These are phyloP conservation scores for Limonius californicus DNA, from an alignment of 1,140 invertebrate species.

Conservation along the genomic window DNA sequence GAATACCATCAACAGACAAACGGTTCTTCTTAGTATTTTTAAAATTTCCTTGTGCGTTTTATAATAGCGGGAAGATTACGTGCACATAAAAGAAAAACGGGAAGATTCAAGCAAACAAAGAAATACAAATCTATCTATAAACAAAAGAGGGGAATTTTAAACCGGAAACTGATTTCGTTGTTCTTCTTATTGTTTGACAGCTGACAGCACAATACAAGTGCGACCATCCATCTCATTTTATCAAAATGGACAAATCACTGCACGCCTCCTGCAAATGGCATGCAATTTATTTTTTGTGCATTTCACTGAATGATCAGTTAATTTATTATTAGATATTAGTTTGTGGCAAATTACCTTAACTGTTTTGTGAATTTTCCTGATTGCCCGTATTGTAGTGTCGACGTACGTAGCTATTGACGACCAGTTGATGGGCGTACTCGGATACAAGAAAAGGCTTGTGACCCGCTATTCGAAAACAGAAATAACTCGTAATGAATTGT, in stretches of 20 bases:
- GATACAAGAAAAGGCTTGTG: not conserved
- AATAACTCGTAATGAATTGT: slow-evolving; percentile 8
- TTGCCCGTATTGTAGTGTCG: not conserved
- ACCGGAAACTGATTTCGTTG: slow-evolving; percentile 2
- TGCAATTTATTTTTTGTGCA: not conserved
- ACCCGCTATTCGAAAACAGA: slow-evolving; percentile 7
- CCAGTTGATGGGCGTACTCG: not conserved
- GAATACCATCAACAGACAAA: no score
- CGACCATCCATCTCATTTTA: not conserved
- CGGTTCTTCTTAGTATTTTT: no score
- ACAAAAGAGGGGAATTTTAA: not conserved
- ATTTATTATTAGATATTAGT: not conserved
- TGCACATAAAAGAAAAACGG: no score
- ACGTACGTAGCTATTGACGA: not conserved
- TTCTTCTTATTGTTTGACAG: slow-evolving; percentile 4
- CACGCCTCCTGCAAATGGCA: not conserved
- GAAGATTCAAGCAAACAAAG: no score
- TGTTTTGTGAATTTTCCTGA: not conserved
- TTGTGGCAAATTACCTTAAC: not conserved
- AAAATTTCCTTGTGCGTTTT: no score
- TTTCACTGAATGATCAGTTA: not conserved
- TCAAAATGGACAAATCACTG: slow-evolving; percentile 6
- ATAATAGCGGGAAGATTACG: no score
- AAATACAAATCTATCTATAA: no score
- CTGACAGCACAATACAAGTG: slow-evolving; percentile 6